These are phyloP conservation scores for Piprites chloris DNA, from an alignment of 2,113 vertebrate genomes.

Conservation along the genomic window DNA sequence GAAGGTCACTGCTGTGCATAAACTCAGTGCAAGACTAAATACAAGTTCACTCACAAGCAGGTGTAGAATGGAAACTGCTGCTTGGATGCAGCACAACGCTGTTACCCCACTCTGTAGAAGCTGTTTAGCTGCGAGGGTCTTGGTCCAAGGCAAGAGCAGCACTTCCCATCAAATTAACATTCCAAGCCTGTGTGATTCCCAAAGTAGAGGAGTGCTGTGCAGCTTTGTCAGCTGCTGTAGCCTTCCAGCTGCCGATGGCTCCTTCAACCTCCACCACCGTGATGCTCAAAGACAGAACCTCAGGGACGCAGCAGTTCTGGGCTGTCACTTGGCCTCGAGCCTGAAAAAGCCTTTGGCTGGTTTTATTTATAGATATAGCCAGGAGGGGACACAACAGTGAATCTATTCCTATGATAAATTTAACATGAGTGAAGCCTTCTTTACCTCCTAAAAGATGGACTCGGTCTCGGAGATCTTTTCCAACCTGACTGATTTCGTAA, in stretches of 20 bases:
- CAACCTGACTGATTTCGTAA: neutral
- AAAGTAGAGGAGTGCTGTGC: neutral
- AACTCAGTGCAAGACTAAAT: neutral
- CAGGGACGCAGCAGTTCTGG: neutral
- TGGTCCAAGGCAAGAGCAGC: neutral
- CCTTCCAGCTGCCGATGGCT: neutral
- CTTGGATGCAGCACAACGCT: fast-evolving
- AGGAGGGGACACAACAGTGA: neutral
- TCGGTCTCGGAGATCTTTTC: fast-evolving
- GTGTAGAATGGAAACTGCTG: neutral
- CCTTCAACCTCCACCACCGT: neutral
- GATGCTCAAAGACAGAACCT: neutral
- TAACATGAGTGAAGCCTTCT: neutral
- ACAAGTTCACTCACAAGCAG: neutral
- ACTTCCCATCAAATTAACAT: neutral
- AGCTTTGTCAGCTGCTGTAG: neutral
- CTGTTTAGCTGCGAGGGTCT: neutral
- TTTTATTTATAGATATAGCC: neutral
- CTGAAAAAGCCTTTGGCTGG: neutral
- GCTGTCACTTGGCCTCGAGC: neutral
- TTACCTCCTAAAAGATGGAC: neutral
- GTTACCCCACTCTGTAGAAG: neutral
- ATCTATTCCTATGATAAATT: neutral
- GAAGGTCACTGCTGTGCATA: neutral
- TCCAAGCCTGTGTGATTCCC: neutral